These are phyloP conservation scores for Muscicapa comitata DNA, from an alignment of 2,797 vertebrate genomes.

Conservation along the genomic window DNA sequence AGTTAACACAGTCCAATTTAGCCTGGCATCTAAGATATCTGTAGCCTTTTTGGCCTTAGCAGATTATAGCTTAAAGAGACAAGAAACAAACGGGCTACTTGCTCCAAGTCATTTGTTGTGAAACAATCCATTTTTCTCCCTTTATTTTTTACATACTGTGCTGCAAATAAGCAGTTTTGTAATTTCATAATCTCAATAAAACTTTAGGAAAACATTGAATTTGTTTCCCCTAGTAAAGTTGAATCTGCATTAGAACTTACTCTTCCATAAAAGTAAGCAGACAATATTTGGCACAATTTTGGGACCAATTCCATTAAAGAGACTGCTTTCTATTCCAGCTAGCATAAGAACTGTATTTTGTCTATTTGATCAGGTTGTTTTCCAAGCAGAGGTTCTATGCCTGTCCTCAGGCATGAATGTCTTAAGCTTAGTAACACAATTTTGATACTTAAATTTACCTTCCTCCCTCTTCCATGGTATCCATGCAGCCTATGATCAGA, in stretches of 20 bases:
- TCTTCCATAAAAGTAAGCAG: background rate
- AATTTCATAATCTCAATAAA: background rate
- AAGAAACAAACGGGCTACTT: background rate
- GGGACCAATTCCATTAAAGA: background rate
- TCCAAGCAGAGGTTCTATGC: background rate
- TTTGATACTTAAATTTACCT: slow-evolving; percentile 75
- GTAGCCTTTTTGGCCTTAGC: background rate
- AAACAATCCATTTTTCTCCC: background rate
- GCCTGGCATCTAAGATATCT: background rate
- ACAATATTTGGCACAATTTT: background rate
- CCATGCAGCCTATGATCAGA: slow-evolving; percentile 86
- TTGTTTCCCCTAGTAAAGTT: background rate
- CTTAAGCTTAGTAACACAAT: background rate
- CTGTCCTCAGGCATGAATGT: background rate
- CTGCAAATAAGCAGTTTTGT: background rate
- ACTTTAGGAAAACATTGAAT: background rate
- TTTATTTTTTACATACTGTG: background rate
- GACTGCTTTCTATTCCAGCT: background rate
- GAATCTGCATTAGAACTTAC: background rate
- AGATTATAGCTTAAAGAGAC: background rate
- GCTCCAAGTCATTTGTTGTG: background rate
- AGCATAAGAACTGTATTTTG: background rate
- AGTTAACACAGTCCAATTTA: background rate
- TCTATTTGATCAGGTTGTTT: background rate
- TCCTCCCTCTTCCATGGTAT: slow-evolving; percentile 91